Conservation (phyloP, 2,888 invertebrate species). For the Actias luna region DNA sequence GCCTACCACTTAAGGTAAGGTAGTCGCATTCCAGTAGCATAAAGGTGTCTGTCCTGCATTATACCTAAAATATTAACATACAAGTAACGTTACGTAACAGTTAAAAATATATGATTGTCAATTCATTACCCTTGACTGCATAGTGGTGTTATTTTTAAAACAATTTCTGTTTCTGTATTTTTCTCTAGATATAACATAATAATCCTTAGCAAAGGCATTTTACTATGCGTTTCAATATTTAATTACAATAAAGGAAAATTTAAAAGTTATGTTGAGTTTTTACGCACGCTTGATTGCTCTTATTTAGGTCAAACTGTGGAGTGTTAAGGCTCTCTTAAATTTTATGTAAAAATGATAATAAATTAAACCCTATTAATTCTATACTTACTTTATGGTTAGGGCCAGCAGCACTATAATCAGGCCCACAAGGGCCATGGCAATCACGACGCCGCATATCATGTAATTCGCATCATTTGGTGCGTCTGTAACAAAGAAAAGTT, state of each 20-base stretch:
- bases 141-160: too few species aligned
- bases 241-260: not conserved
- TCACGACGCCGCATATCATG: slow-evolving; percentile 92
- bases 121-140: too few species aligned
- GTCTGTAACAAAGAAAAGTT: slow-evolving; percentile 84
- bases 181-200: too few species aligned
- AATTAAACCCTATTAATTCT: not conserved
- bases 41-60: too few species aligned
- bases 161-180: too few species aligned
- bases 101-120: too few species aligned
- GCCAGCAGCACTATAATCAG: slow-evolving; percentile 90
- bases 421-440: slow-evolving; percentile 91
- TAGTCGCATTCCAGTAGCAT: too few species aligned
- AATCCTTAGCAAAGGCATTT: too few species aligned
- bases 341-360: not conserved
- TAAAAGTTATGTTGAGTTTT: not conserved
- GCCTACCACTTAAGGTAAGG: too few species aligned
- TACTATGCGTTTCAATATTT: not conserved
- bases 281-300: slow-evolving; percentile 24
- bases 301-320: not conserved
- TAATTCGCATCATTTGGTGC: slow-evolving; percentile 91
- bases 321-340: not conserved
- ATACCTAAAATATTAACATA: too few species aligned
- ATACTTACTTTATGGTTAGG: slow-evolving; percentile 88
- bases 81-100: too few species aligned